Evolutionary conservation across 2,113 vertebrate genomes (phyloP).

Genomic region (Boulengeromyrus knoepffleri): DNA sequence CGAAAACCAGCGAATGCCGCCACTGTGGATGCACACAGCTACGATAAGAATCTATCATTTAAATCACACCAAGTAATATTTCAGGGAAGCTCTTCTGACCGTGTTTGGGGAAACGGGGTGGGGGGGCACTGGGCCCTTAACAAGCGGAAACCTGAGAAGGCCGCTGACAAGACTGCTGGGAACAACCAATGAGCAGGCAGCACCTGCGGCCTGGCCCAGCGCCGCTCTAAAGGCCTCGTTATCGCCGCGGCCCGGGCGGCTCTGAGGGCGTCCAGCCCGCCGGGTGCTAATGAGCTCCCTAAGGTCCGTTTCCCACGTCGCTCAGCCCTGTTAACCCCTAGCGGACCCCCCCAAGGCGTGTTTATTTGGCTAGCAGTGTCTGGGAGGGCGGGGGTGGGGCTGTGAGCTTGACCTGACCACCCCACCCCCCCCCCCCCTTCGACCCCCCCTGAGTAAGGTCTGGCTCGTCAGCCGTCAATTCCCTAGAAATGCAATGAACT

Average conservation of each 20-base stretch:
- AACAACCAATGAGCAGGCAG: background rate
- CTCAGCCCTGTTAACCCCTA: conserved; percentile 65
- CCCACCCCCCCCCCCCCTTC: background rate
- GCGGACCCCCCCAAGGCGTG: conserved; percentile 57
- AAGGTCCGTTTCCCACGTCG: conserved; percentile 52
- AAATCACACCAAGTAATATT: background rate
- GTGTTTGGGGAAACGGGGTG: background rate
- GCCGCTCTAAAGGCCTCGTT: background rate
- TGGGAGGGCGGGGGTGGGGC: background rate
- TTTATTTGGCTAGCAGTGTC: conserved; percentile 59
- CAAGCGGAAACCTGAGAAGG: background rate
- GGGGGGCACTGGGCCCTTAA: background rate
- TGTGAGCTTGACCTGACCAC: background rate
- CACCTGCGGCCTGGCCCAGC: background rate
- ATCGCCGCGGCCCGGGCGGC: background rate
- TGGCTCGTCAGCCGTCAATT: background rate
- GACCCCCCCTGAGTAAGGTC: background rate
- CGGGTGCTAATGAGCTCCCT: conserved; percentile 67
- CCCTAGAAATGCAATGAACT: background rate
- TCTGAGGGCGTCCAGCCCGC: conserved; percentile 27
- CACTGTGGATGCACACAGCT: background rate
- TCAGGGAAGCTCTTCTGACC: background rate
- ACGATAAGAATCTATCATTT: background rate
- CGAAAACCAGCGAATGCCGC: background rate
- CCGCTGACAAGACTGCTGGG: background rate